A percentile compares a stretch with the other conserved stretches of the same genome.
phyloP scores from a whole-genome alignment of 1,140 invertebrate genomes.

The Ladona fulva region DNA sequence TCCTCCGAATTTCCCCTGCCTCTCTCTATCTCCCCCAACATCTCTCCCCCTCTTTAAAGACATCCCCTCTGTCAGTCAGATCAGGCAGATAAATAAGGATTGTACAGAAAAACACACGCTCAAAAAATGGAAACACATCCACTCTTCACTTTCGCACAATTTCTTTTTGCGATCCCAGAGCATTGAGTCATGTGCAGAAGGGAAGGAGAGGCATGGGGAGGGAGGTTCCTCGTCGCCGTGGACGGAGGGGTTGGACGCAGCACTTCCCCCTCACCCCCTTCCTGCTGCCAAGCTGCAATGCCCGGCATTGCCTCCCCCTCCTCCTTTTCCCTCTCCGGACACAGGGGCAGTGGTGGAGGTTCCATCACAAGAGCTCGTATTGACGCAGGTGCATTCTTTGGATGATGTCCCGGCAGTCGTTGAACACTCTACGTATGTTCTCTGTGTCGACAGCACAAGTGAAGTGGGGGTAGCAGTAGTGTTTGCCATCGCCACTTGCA shows the following conservation, averaged over 20 bases:
- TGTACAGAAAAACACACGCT: background rate
- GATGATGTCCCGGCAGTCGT: conserved; percentile 99
- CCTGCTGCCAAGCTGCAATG: background rate
- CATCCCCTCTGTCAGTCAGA: background rate
- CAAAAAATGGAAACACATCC: background rate
- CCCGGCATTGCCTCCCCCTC: background rate
- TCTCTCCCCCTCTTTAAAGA: too few species aligned
- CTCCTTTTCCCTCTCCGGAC: background rate
- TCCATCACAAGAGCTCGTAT: conserved; percentile 94
- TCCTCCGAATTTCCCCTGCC: background rate
- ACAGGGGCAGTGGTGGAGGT: background rate
- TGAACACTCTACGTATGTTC: conserved; percentile 99
- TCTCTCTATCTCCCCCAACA: too few species aligned
- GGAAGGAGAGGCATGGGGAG: background rate
- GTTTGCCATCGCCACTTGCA: conserved; percentile 94
- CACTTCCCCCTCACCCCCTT: background rate
- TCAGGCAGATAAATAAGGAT: conserved; percentile 5
- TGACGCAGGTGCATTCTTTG: conserved; percentile 99
- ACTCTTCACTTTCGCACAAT: background rate
- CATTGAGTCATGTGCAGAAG: background rate
- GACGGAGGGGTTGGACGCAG: background rate
- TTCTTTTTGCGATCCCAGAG: background rate
- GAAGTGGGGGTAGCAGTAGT: conserved; percentile 99
- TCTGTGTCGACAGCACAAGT: conserved; percentile 99
- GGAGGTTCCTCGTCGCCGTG: background rate